Conservation (phyloP, 2,888 invertebrate genomes). For the Rapana venosa region DNA sequence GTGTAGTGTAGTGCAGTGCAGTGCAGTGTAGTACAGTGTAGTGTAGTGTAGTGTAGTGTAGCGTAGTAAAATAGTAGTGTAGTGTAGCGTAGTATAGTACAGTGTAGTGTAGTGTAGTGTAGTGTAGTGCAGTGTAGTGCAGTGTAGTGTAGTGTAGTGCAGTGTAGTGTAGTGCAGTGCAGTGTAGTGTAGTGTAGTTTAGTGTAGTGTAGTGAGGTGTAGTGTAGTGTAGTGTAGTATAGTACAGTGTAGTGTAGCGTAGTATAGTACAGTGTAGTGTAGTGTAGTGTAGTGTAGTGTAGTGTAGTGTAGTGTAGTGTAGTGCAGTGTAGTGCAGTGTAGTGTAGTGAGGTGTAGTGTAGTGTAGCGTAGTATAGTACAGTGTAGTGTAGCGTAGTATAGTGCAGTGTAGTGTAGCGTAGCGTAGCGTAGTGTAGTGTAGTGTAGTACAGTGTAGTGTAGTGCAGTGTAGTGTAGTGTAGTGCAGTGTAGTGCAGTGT, state of each 20-base stretch:
- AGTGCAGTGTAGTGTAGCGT: background rate
- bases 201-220: background rate
- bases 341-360: background rate
- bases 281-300: constrained; percentile 1
- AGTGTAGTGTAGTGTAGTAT: background rate
- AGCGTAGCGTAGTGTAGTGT: background rate
- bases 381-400: background rate
- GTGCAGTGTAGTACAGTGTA: background rate
- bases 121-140: background rate
- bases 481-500: background rate
- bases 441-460: background rate
- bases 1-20: background rate
- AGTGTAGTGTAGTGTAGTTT: constrained; percentile 4
- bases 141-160: background rate
- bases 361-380: background rate
- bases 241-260: background rate
- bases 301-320: background rate
- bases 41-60: background rate
- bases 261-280: background rate
- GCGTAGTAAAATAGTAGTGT: no score
- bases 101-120: background rate
- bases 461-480: background rate
- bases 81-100: no score
- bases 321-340: background rate
- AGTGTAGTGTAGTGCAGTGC: background rate